Evolutionary conservation across 2,797 vertebrate species (phyloP), one percentile per base, ranked within the genome.

Genomic region (Champsocephalus gunnari): DNA sequence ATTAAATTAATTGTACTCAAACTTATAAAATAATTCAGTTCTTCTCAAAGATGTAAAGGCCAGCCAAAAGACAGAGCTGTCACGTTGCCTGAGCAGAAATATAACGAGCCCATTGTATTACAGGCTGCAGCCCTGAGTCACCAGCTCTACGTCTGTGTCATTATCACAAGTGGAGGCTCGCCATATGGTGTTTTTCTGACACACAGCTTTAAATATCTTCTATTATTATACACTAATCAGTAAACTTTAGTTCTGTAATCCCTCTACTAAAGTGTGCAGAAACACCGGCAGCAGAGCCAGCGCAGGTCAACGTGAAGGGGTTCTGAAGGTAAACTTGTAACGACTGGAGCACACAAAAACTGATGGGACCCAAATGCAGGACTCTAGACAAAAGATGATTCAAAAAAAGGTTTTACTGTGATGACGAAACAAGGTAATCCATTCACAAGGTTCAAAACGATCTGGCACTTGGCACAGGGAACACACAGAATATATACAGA

Each of bases 1-100:
- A 89, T 91, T 87, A 86, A 89, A 84, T 74, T 73, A 79, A 87
- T 82, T 85, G 69, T 71, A 68, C 83, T 75, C 66, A 73, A 73
- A 60, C 48, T 51, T 60, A 77, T 80, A 75, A 78, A 82, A 87
- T 14, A 81, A 77, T 63, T 79, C 17, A 50, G 12, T 51, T 80
- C 16, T 66, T 69, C 49, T 54, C 17, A n/a, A 9, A 71, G 73
- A 56, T 58, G 47, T 73, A 79, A 86, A 81, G 80, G 79, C 73
- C 76, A 84, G 62, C 4, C 21, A 77, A 84, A 79, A 78, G 77
- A 67, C 72, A 83, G 72, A 75, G 54, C 63, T 65, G 66, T 57
- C 59, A 71, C 51, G 44, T 34, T 60, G 68, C 66, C 71, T 81
- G 66, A 86, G 71, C 28, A 71, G 71, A 75, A 76, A 80, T 76